A percentile compares a stretch with the other conserved stretches of the same genome.
Evolutionary conservation across 2,888 invertebrate genomes (phyloP).

Genomic region (Sylvicola cinctus): DNA sequence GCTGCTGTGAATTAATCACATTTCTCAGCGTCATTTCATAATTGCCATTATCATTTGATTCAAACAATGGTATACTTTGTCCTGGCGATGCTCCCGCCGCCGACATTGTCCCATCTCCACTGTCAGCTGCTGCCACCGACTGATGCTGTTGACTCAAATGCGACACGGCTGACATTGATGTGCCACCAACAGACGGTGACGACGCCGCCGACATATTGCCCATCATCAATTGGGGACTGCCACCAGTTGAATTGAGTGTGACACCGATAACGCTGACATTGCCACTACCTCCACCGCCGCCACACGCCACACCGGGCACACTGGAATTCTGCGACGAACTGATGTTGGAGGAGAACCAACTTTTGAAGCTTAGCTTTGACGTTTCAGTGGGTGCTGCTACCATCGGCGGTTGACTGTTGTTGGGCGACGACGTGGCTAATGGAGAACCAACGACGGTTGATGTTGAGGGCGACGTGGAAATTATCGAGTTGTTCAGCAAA

Average conservation of each 20-base stretch:
- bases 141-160: slow-evolving; percentile 7
- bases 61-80: slow-evolving; percentile 5
- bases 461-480: slow-evolving; percentile 2
- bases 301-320: too few species aligned
- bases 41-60: slow-evolving; percentile 8
- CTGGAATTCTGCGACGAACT: neutral
- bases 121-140: neutral
- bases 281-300: neutral
- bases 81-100: slow-evolving; percentile 1
- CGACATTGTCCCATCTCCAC: neutral
- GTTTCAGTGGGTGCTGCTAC: neutral
- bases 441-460: slow-evolving; percentile 1
- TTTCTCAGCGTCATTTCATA: slow-evolving; percentile 3
- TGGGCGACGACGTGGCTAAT: neutral
- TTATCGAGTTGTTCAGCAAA: slow-evolving; percentile 1
- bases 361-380: neutral
- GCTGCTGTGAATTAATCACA: slow-evolving; percentile 10
- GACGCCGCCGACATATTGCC: slow-evolving; percentile 14
- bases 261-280: slow-evolving; percentile 1
- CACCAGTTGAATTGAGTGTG: too few species aligned
- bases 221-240: slow-evolving; percentile 11
- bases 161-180: slow-evolving; percentile 17
- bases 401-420: slow-evolving; percentile 1
- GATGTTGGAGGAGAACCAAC: neutral
- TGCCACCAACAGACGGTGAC: slow-evolving; percentile 11